Evolutionary conservation across 2,888 invertebrate species (phyloP).

Genomic region (Oxycera nigricornis): DNA sequence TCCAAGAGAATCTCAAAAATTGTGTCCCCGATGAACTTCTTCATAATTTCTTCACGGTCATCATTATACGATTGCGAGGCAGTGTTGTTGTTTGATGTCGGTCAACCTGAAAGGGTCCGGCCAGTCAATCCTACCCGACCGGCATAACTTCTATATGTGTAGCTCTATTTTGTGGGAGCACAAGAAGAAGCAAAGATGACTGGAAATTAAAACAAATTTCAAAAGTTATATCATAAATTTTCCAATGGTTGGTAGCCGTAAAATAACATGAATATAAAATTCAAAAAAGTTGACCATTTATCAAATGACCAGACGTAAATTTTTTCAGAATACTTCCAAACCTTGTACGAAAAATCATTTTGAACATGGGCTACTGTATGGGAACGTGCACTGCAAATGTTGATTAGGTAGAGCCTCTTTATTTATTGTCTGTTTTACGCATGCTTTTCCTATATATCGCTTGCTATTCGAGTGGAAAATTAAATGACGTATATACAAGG

Average conservation of each 20-base stretch:
- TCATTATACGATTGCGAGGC: constrained; percentile 14
- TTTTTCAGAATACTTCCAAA: too few species aligned
- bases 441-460: too few species aligned
- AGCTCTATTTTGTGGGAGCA: not conserved
- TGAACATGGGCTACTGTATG: too few species aligned
- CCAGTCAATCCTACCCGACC: not conserved
- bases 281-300: too few species aligned
- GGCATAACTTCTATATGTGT: not conserved
- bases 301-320: too few species aligned
- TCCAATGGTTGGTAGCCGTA: constrained; percentile 35
- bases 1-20: constrained; percentile 19
- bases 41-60: constrained; percentile 38
- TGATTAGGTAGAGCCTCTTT: too few species aligned
- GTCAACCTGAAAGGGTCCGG: constrained; percentile 9
- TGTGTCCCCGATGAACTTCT: constrained; percentile 39
- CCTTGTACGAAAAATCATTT: too few species aligned
- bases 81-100: not conserved
- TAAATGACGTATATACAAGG: too few species aligned
- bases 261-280: constrained; percentile 23
- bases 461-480: too few species aligned
- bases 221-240: constrained; percentile 46
- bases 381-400: too few species aligned
- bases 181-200: constrained; percentile 26
- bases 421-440: too few species aligned
- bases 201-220: constrained; percentile 45